Evolutionary conservation across 2,797 vertebrate genomes (phyloP), one percentile per base, ranked within the genome.

Genomic region (Meriones psammophilus): DNA sequence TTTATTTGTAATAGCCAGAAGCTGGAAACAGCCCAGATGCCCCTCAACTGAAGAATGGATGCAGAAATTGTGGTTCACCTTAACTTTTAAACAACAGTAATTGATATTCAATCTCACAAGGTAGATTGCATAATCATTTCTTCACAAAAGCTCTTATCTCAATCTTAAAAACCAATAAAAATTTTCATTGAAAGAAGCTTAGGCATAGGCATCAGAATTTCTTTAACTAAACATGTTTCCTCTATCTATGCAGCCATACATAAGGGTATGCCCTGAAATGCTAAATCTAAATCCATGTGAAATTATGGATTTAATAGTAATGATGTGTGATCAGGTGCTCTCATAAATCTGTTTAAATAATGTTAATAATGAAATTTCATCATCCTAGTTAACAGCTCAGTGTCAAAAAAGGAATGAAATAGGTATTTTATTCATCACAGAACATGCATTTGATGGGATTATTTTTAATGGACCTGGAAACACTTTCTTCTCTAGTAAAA

Each of bases 351-450:
- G 24, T 56, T 36, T 78, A 92, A 83, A 50, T 58, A 4, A 73
- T 30, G 8, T 3, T 56, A 7, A 80, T 68, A 36, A 88, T 22
- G 15, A 0, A 78, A 91, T 68, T 94, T 94, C 28, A 83, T 36
- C 13, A 86, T 69, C 30, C n/a, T 76, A 76, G 58, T n/a, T 64
- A 74, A 79, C 89, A 69, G 42, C 14, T 78, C 8, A 33, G 28
- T 86, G 12, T 71, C 54, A 94, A 71, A 71, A 22, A 62, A 14
- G 28, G 85, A 96, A 73, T 33, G 78, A 39, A 96, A 83, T 3
- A 36, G 56, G 17, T 54, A 17, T 94, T 89, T 64, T 86, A 64
- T 58, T 69, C 28, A 93, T 91, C 87, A n/a, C 60, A 68, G 94
- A 60, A 15, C 18, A 17, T 68, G 7, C 54, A 13, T 13, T 95